Evolutionary conservation across 2,888 invertebrate genomes (phyloP), one percentile per base, ranked within the genome.

Genomic region (Drosophila anomalipes): DNA sequence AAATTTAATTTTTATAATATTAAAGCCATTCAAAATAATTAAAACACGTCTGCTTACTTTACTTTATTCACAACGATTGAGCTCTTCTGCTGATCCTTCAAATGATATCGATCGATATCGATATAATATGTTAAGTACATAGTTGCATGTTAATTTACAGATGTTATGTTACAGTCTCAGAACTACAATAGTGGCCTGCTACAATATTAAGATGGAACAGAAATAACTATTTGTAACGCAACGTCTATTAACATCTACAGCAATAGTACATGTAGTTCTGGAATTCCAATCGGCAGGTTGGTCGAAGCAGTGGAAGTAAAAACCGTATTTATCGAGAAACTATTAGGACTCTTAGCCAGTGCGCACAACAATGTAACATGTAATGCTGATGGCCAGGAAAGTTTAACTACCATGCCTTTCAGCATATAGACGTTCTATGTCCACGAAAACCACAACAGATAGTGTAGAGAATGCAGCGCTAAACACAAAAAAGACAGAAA

Each of bases 401-500:
- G 96, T 96, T 56, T 97, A 96, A 47, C 93, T 2, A 97, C 88
- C 1, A 96, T 96, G 74, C 96, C 96, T 96, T 96, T 51, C 1
- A 74, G 61, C 33, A 22, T 28, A 14, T 12, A 26, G 39, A 49
- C 39, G 12, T 37, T 35, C 3, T 10, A n/a, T 41, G 5, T 5
- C 10, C n/a, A n/a, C 96, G 44, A 96, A 94, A 51, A 97, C 95
- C 0, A 97, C 96, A 0, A 96, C 97, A 3, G 97, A 95, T 95
- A 97, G 95, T 0, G 97, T 96, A 87, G 6, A 97, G 92, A 98
- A 93, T 30, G 56, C n/a, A n/a, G n/a, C n/a, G n/a, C 37, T 26
- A 47, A 49, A 30, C 19, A 98, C 96, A 6, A 97, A 97, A 30
- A 98, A n/a, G n/a, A n/a, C n/a, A n/a, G 96, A 90, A 98, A 98